phyloP scores from a whole-genome alignment of 2,113 vertebrate genomes.

The Notiomystis cincta region DNA sequence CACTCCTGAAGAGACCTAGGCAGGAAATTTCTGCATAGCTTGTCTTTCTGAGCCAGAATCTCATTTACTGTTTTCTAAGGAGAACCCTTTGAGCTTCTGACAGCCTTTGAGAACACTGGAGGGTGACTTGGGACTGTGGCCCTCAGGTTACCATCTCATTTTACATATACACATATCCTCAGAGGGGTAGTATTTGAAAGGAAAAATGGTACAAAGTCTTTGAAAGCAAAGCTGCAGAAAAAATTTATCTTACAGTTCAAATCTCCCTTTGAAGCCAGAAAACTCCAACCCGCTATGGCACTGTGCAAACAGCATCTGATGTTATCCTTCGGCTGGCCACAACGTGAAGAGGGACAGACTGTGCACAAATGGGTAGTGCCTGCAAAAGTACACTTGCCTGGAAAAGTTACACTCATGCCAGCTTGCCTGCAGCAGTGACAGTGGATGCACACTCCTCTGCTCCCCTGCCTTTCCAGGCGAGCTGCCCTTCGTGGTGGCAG shows the following conservation, averaged over 20 bases:
- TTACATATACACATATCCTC: not conserved
- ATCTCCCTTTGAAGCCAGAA: not conserved
- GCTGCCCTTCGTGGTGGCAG: not conserved
- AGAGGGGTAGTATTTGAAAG: not conserved
- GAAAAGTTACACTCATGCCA: not conserved
- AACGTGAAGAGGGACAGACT: not conserved
- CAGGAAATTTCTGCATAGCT: not conserved
- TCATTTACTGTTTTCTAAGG: not conserved
- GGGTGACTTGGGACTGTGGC: not conserved
- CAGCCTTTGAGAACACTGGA: not conserved
- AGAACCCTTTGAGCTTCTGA: not conserved
- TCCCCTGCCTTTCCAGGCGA: not conserved
- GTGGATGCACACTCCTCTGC: rapidly evolving
- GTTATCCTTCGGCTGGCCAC: not conserved
- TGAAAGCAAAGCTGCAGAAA: slow-evolving; percentile 6
- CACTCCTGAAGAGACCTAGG: not conserved
- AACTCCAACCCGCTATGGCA: rapidly evolving
- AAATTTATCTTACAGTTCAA: not conserved
- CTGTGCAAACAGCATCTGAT: not conserved
- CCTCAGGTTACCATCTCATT: not conserved
- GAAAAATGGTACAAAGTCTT: not conserved
- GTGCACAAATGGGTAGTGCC: not conserved
- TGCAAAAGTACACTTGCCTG: not conserved
- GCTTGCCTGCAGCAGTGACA: not conserved
- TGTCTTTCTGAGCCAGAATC: not conserved